Percentiles rank a stretch among this genome's conserved stretches.
phyloP scores from a whole-genome alignment of 2,113 vertebrate genomes.

The Notiomystis cincta region DNA sequence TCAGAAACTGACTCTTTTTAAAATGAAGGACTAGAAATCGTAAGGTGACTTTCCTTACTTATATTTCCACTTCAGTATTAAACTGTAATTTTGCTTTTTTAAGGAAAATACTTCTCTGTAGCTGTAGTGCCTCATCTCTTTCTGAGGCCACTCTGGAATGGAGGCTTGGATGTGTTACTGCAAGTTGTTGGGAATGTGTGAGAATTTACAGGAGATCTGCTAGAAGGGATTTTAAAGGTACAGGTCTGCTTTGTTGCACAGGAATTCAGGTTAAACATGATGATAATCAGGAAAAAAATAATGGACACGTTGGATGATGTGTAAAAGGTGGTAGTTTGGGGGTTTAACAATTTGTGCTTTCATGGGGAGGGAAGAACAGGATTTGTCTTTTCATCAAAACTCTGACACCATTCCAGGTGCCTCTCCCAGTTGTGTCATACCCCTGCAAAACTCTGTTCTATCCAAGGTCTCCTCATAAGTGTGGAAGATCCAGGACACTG shows the following conservation, averaged over 20 bases:
- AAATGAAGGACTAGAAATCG: neutral
- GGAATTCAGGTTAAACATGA: neutral
- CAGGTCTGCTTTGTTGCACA: neutral
- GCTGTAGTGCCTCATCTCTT: neutral
- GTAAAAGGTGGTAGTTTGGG: neutral
- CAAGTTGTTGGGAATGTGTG: neutral
- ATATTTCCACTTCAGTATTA: neutral
- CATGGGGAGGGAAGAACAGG: neutral
- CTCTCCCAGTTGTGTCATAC: neutral
- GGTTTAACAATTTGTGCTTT: neutral
- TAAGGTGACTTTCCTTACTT: neutral
- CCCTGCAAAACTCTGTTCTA: neutral
- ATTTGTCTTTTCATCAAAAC: neutral
- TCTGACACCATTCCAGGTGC: neutral
- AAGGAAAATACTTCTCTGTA: neutral
- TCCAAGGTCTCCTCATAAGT: fast-evolving
- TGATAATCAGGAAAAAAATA: neutral
- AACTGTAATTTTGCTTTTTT: neutral
- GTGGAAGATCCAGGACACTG: neutral
- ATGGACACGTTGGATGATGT: neutral
- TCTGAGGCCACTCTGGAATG: neutral
- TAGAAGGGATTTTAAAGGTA: neutral
- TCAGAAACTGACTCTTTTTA: neutral
- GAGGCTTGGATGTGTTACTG: neutral
- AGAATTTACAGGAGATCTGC: neutral